Conservation (phyloP, 2,113 vertebrate genomes). For the Charadrius vociferus region DNA sequence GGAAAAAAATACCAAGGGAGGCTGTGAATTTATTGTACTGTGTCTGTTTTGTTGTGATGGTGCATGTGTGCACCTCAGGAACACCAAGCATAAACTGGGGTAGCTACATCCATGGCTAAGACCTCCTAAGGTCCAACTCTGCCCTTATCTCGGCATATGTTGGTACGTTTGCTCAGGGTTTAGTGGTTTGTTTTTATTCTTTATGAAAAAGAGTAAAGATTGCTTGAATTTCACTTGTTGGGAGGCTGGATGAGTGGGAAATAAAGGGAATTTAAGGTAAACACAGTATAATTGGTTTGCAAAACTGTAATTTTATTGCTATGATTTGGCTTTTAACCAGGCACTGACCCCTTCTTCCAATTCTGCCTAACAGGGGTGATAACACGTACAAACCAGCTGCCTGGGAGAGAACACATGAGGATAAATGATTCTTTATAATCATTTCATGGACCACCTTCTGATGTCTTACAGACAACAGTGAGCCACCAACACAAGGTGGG, state of each 20-base stretch:
- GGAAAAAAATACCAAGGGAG: background rate
- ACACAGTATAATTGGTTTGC: background rate
- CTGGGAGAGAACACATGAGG: background rate
- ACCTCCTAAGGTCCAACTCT: background rate
- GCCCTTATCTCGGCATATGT: background rate
- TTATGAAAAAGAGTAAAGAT: background rate
- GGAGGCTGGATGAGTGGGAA: background rate
- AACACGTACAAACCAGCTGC: background rate
- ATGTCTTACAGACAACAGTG: background rate
- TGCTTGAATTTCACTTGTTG: background rate
- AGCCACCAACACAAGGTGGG: background rate
- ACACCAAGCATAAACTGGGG: background rate
- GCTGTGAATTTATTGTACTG: background rate
- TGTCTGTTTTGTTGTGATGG: background rate
- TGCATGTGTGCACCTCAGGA: accelerated
- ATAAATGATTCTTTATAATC: background rate
- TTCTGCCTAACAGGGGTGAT: background rate
- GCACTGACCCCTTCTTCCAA: background rate
- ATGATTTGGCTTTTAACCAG: background rate
- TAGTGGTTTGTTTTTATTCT: background rate
- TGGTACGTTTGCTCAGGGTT: background rate
- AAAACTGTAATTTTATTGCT: background rate
- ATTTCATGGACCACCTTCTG: background rate
- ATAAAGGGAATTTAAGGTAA: background rate
- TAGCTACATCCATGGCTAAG: background rate